These are phyloP conservation scores for Macrosiphum euphorbiae DNA, from an alignment of 2,888 invertebrate species.

Conservation along the genomic window DNA sequence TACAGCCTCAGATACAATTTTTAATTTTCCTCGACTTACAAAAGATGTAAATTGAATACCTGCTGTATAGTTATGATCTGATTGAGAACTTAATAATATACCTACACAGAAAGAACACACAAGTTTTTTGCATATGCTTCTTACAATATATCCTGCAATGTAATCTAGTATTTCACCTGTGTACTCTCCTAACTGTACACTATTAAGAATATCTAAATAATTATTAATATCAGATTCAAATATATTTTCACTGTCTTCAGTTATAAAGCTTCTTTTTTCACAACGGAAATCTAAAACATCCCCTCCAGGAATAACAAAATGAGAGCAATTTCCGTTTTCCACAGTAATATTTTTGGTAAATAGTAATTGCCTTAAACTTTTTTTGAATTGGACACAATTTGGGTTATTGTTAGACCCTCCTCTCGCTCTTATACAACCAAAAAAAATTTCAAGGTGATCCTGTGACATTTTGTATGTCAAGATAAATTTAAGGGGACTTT, in stretches of 20 bases:
- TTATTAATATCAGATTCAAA: background rate
- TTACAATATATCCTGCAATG: conserved; percentile 12
- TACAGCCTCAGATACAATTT: no score
- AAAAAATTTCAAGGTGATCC: conserved; percentile 25
- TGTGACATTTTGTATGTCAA: background rate
- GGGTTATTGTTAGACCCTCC: no score
- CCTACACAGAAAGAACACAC: background rate
- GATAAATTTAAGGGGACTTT: background rate
- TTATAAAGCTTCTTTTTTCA: no score
- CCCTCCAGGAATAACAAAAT: conserved; percentile 8
- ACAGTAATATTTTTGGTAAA: no score
- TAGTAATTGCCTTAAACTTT: no score
- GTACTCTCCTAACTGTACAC: background rate
- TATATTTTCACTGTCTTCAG: conserved; percentile 12
- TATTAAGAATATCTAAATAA: conserved; percentile 4
- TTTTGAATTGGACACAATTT: no score
- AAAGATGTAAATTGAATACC: no score
- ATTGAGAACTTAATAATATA: no score
- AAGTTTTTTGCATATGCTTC: conserved; percentile 5
- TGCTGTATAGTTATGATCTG: no score
- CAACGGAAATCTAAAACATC: conserved; percentile 10
- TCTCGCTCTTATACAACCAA: background rate
- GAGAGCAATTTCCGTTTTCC: conserved; percentile 15
- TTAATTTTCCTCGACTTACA: no score
- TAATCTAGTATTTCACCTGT: conserved; percentile 5